Percentiles rank a stretch among this genome's conserved stretches.
Evolutionary conservation across 2,888 invertebrate genomes (phyloP).

Genomic region (Lutraria lutraria): DNA sequence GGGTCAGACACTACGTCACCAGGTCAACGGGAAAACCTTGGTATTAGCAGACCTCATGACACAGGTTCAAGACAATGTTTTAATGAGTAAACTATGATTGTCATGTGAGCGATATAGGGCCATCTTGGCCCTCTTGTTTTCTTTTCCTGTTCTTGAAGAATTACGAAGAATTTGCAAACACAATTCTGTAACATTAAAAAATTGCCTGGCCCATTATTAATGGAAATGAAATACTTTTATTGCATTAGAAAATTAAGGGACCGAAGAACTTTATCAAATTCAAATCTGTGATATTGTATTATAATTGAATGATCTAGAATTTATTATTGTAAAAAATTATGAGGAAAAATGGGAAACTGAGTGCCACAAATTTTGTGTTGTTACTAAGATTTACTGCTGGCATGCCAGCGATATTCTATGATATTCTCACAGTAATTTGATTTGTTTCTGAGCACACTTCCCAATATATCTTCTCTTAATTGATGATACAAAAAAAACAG

Average conservation of each 20-base stretch:
- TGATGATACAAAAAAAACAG: background rate
- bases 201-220: background rate
- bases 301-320: constrained; percentile 13
- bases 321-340: background rate
- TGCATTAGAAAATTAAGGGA: background rate
- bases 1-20: no score
- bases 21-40: no score
- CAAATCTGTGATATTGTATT: constrained; percentile 7
- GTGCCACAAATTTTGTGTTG: background rate
- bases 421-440: constrained; percentile 5
- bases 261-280: background rate
- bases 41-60: no score
- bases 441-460: background rate
- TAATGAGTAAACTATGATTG: no score
- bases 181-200: background rate
- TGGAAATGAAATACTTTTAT: background rate
- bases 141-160: background rate
- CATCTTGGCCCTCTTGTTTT: no score
- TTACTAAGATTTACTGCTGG: background rate
- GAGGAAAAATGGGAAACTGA: background rate
- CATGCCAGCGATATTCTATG: constrained; percentile 12
- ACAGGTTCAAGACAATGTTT: no score
- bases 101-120: no score
- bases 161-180: background rate
- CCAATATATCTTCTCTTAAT: background rate